Evolutionary conservation across 2,113 vertebrate genomes (phyloP).

Genomic region (Grallaria varia): DNA sequence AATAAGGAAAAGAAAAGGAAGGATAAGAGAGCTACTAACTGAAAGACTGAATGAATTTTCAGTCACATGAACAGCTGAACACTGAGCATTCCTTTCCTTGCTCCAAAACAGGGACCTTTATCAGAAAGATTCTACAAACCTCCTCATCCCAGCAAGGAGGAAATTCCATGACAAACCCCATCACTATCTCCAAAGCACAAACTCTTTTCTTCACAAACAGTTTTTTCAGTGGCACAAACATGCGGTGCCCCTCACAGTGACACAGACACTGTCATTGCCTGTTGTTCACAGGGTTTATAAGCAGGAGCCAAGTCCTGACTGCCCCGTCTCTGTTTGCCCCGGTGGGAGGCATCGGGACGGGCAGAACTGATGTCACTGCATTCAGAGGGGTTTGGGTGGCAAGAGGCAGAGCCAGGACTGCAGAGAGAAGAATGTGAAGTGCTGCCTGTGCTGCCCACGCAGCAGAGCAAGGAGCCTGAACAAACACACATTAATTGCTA

Average conservation of each 20-base stretch:
- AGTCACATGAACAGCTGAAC: not conserved
- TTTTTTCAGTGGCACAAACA: not conserved
- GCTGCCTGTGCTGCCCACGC: not conserved
- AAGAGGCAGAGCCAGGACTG: not conserved
- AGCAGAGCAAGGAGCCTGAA: not conserved
- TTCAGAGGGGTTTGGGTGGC: not conserved
- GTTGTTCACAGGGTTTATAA: not conserved
- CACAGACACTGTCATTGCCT: not conserved
- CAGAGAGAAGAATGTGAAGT: not conserved
- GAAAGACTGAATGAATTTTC: not conserved
- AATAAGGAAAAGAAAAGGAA: not conserved
- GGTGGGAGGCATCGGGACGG: not conserved
- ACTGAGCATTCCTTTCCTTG: not conserved
- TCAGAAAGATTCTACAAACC: not conserved
- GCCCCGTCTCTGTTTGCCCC: not conserved
- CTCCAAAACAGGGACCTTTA: not conserved
- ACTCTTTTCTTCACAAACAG: not conserved
- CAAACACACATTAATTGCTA: not conserved
- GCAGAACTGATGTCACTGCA: not conserved
- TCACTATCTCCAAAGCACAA: not conserved
- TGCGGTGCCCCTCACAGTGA: not conserved
- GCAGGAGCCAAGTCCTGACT: not conserved
- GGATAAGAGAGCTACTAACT: not conserved
- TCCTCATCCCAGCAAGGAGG: not conserved
- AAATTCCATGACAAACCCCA: not conserved